Percentiles rank a stretch among this genome's conserved stretches.
These are phyloP conservation scores for Drosophila histrio DNA, from an alignment of 2,888 invertebrate species.

Conservation along the genomic window DNA sequence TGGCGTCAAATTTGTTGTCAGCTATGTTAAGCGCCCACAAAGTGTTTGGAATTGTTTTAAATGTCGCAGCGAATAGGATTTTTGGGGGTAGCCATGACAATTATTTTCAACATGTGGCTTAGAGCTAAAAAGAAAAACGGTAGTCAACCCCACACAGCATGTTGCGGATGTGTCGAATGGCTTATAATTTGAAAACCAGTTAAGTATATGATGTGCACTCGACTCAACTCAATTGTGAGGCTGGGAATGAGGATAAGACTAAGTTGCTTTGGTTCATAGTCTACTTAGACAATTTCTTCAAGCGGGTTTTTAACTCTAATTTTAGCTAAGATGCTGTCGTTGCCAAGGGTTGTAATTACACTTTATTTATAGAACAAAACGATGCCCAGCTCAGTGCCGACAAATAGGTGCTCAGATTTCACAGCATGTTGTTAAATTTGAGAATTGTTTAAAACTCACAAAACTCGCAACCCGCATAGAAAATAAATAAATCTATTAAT, in stretches of 20 bases:
- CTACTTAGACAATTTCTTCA: constrained; percentile 36
- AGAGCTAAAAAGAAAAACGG: constrained; percentile 20
- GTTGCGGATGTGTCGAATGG: constrained; percentile 52
- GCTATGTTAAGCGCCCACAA: constrained; percentile 75
- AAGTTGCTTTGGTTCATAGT: constrained; percentile 46
- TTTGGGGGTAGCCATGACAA: constrained; percentile 71
- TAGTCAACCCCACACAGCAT: background rate
- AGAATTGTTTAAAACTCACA: constrained; percentile 6
- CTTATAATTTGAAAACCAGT: constrained; percentile 52
- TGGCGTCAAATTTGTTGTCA: constrained; percentile 78
- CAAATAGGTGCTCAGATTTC: constrained; percentile 28
- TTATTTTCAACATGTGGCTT: constrained; percentile 72
- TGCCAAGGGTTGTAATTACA: background rate
- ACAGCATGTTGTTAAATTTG: constrained; percentile 28
- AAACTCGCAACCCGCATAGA: constrained; percentile 40
- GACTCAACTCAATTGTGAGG: background rate
- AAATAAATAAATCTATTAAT: constrained; percentile 27
- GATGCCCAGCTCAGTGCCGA: background rate
- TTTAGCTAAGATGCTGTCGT: background rate
- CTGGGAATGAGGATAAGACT: background rate
- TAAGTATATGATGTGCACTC: constrained; percentile 52
- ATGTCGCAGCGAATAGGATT: constrained; percentile 63
- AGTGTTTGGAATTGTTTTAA: constrained; percentile 78
- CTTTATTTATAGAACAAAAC: constrained; percentile 7
- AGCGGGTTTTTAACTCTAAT: constrained; percentile 7